Evolutionary conservation across 2,113 vertebrate genomes (phyloP).

Genomic region (Sylvia atricapilla): DNA sequence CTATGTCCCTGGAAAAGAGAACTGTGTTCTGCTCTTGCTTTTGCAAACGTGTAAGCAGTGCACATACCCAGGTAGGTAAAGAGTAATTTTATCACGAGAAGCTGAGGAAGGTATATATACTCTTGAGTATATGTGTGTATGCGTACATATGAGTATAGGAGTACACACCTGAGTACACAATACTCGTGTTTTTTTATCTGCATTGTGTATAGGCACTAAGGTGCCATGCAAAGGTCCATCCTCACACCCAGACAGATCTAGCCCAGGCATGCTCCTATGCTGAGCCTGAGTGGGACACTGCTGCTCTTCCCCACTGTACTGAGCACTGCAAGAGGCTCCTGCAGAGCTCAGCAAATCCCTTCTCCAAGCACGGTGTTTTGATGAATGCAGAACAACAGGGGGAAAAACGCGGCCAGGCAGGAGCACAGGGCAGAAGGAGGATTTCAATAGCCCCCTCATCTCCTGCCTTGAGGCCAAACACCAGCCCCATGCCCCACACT

Average conservation of each 20-base stretch:
- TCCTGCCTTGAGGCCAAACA: background rate
- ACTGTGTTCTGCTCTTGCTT: fast-evolving
- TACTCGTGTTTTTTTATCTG: background rate
- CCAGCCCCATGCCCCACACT: fast-evolving
- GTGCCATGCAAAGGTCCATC: conserved; percentile 10
- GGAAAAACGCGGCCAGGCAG: fast-evolving
- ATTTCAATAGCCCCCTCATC: background rate
- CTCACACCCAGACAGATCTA: background rate
- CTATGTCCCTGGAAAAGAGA: fast-evolving
- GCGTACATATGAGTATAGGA: background rate
- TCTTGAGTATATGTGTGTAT: background rate
- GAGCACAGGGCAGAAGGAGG: background rate
- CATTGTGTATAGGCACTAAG: background rate
- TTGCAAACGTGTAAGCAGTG: background rate
- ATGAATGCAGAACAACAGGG: background rate
- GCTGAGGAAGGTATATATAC: background rate
- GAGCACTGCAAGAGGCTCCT: background rate
- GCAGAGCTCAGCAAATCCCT: fast-evolving
- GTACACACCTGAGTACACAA: background rate
- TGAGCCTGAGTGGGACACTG: background rate
- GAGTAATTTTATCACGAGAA: background rate
- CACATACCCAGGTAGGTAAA: background rate
- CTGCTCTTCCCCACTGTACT: fast-evolving
- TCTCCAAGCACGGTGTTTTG: fast-evolving
- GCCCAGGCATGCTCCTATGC: background rate